Percentiles rank a stretch among this genome's conserved stretches.
These are phyloP conservation scores for Corythornis leucogaster DNA, from an alignment of 2,797 vertebrate species.

Conservation along the genomic window DNA sequence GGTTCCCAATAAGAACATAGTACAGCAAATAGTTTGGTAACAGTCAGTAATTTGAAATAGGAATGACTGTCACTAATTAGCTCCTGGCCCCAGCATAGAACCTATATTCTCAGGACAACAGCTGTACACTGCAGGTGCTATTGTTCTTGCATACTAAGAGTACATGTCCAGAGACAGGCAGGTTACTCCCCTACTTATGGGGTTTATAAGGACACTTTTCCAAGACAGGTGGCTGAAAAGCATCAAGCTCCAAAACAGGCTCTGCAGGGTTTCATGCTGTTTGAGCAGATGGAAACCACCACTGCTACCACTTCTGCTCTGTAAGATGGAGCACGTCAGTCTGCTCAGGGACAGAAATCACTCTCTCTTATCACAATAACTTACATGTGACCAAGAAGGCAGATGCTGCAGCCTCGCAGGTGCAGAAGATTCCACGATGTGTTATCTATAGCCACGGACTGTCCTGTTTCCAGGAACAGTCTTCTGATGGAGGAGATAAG, in stretches of 20 bases:
- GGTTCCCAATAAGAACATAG: not conserved
- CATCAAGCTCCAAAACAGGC: not conserved
- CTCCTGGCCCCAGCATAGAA: not conserved
- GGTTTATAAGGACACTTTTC: not conserved
- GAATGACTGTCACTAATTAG: not conserved
- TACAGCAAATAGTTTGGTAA: not conserved
- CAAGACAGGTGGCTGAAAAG: not conserved
- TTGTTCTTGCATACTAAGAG: not conserved
- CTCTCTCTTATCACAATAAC: not conserved
- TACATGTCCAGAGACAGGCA: not conserved
- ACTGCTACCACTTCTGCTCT: constrained; percentile 33
- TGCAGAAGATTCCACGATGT: constrained; percentile 2
- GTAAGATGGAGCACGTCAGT: not conserved
- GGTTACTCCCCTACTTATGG: not conserved
- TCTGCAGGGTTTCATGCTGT: not conserved
- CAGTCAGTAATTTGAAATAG: not conserved
- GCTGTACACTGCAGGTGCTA: not conserved
- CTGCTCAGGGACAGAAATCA: not conserved
- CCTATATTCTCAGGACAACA: not conserved
- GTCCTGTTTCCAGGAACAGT: constrained; percentile 46
- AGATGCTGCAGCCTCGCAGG: constrained; percentile 19
- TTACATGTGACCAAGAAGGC: not conserved
- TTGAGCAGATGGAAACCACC: not conserved
- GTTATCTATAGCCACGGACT: constrained; percentile 17
- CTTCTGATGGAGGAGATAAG: constrained; percentile 30